These are phyloP conservation scores for Bucorvus abyssinicus DNA, from an alignment of 2,797 vertebrate genomes.

Conservation along the genomic window DNA sequence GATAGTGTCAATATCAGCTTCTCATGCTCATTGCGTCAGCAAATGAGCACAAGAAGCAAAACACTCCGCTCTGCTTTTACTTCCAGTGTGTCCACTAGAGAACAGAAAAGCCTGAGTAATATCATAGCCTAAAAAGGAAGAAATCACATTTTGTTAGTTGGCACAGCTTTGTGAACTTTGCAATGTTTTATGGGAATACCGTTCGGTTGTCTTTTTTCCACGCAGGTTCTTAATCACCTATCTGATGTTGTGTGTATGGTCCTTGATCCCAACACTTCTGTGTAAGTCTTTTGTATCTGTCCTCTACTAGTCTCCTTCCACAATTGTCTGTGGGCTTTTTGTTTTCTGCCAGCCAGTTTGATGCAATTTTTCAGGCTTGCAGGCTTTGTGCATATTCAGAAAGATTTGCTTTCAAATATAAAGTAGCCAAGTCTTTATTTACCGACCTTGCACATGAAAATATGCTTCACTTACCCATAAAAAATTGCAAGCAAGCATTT, in stretches of 20 bases:
- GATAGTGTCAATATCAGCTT: background rate
- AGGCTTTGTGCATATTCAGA: conserved; percentile 26
- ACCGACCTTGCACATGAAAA: background rate
- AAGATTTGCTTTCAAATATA: conserved; percentile 36
- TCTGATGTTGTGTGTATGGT: background rate
- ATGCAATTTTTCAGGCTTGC: conserved; percentile 24
- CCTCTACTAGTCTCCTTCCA: background rate
- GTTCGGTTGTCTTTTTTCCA: background rate
- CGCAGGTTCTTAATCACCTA: background rate
- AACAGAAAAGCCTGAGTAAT: background rate
- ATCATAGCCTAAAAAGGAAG: background rate
- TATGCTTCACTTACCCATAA: conserved; percentile 19
- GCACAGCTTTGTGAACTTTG: background rate
- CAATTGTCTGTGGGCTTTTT: background rate
- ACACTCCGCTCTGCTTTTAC: background rate
- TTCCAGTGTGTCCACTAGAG: background rate
- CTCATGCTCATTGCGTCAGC: background rate
- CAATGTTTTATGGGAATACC: background rate
- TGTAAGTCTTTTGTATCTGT: background rate
- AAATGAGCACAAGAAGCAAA: background rate
- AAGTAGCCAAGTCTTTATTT: conserved; percentile 10
- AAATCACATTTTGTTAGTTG: background rate
- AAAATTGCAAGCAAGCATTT: conserved; percentile 35
- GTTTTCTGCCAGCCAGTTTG: background rate
- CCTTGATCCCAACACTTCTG: background rate